phyloP scores from a whole-genome alignment of 1,140 invertebrate genomes.

The Megathymus violae region DNA sequence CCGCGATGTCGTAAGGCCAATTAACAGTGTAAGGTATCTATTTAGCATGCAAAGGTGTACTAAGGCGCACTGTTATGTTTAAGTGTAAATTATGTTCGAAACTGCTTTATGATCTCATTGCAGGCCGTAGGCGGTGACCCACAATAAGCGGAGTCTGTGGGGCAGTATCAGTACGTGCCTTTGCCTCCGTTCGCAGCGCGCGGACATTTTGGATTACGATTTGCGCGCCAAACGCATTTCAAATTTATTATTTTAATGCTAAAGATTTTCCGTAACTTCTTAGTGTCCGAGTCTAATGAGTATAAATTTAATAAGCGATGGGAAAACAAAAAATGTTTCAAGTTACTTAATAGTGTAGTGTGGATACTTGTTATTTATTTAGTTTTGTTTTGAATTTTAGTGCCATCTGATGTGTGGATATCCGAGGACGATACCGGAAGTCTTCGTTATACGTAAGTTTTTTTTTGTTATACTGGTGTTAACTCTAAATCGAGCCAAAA shows the following conservation, averaged over 20 bases:
- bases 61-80: conserved; percentile 48
- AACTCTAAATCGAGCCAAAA: no score
- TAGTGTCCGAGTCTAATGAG: no score
- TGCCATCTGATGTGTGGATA: conserved; percentile 57
- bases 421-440: conserved; percentile 36
- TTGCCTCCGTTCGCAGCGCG: conserved; percentile 43
- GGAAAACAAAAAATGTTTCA: neutral
- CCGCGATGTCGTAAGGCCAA: conserved; percentile 2
- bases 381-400: conserved; percentile 27
- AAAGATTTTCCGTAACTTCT: no score
- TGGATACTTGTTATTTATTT: conserved; percentile 19
- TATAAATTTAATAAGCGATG: no score
- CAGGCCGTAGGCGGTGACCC: conserved; percentile 67
- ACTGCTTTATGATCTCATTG: conserved; percentile 77
- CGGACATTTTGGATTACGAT: conserved; percentile 39
- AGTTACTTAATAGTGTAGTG: neutral
- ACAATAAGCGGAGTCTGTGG: conserved; percentile 46
- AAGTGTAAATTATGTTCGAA: conserved; percentile 70
- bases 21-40: conserved; percentile 39
- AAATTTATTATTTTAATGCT: neutral
- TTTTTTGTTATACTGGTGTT: no score
- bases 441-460: conserved; percentile 50
- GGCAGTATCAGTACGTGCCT: conserved; percentile 58
- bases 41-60: conserved; percentile 50
- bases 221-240: conserved; percentile 36